Evolutionary conservation across 2,113 vertebrate genomes (phyloP).

Genomic region (Melanerpes formicivorus): DNA sequence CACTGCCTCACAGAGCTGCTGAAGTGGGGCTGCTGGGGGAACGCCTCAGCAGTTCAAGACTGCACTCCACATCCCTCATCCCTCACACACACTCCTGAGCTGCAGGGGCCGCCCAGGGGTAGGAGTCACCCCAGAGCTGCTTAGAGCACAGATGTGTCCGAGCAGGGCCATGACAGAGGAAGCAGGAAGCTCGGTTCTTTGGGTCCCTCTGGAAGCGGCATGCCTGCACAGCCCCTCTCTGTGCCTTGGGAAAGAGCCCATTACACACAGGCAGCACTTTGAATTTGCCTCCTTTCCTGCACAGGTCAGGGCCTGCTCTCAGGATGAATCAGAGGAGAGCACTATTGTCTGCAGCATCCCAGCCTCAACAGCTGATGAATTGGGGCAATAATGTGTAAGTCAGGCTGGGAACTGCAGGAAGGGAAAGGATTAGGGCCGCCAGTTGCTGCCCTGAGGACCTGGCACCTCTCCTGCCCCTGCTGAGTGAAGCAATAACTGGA

Average conservation of each 20-base stretch:
- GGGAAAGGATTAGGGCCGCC: slow-evolving; percentile 26
- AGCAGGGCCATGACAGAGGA: not conserved
- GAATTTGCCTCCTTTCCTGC: slow-evolving; percentile 14
- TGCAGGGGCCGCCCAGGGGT: not conserved
- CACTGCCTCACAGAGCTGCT: not conserved
- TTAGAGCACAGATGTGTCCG: not conserved
- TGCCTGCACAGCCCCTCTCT: not conserved
- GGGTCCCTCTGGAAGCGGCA: not conserved
- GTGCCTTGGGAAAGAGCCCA: slow-evolving; percentile 32
- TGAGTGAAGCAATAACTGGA: not conserved
- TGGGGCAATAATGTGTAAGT: not conserved
- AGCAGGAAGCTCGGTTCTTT: not conserved
- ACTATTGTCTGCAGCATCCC: slow-evolving; percentile 31
- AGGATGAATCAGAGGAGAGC: slow-evolving; percentile 52
- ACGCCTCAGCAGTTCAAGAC: not conserved
- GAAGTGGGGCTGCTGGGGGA: not conserved
- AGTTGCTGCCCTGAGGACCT: slow-evolving; percentile 22
- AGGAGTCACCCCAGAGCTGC: not conserved
- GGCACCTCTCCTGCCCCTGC: not conserved
- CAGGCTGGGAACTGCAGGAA: slow-evolving; percentile 23
- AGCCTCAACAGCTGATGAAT: slow-evolving; percentile 23
- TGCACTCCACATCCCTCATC: not conserved
- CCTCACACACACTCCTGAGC: not conserved
- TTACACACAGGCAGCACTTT: not conserved
- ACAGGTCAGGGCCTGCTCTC: slow-evolving; percentile 53